Base-by-base conservation (phyloP, 2,113 vertebrate species). In the Steatornis caripensis region DNA sequence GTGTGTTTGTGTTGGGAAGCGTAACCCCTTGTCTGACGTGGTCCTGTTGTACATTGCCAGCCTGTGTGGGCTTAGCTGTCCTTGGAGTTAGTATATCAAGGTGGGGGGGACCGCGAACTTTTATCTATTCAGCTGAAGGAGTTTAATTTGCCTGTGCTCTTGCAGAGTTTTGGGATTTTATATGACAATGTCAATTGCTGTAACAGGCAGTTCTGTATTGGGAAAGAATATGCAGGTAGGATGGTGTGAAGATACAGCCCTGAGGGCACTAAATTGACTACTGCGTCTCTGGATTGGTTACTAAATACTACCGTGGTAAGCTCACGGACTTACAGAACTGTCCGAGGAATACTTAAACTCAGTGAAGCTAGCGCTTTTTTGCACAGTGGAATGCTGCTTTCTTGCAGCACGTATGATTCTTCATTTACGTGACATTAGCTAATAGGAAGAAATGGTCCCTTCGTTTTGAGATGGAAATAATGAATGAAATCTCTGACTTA, bases 21-120 rank as follows among this genome's bases (percentile, higher is more conserved):
- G 15, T 46, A 32, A 15, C 11, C 5, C 3, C 8, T 4, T 1
- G 5, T 26, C 15, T 71, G 43, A 4, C 1, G 1, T 9, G 9
- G 70, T 37, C 15, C 16, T 30, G 0, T 3, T 9, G 22, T 18
- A 8, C 3, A 3, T 17, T 2, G 0, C n/a, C 29, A 45, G 48
- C 14, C 41, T 54, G 6, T 17, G 2, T 36, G 37, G n/a, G 10
- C 30, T 41, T 26, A 2, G 24, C 1, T 29, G 12, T 34, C 36
- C 15, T 71, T 39, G 20, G 58, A 39, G 49, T 7, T 71, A 46
- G 20, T 74, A 1, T 10, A 17, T 7, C 9, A 10, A 24, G 14
- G 32, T 4, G 24, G 30, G 7, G 24, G 17, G 15, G 65, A n/a
- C 4, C 4, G 23, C 6, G 17, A 34, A 4, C 30, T 29, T 57